Conservation (phyloP, 2,113 vertebrate species). For the Salvator merianae region DNA sequence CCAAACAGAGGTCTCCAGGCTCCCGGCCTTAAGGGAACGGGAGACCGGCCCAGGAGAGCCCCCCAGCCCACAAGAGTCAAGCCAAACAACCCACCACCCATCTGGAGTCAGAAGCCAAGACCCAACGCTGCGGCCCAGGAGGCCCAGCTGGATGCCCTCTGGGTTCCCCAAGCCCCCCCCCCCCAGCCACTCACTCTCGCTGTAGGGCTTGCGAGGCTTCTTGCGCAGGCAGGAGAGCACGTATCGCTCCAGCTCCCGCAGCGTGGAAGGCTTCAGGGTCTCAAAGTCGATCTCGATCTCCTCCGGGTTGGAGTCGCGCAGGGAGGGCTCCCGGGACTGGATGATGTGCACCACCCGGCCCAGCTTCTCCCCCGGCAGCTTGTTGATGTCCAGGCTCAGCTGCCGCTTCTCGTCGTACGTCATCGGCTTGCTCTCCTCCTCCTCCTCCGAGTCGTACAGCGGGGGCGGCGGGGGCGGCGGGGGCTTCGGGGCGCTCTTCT, state of each 20-base stretch:
- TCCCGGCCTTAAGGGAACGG: too few species aligned
- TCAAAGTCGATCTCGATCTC: constrained; percentile 96
- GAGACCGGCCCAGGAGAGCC: too few species aligned
- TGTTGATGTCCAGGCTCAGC: constrained; percentile 93
- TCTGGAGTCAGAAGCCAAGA: too few species aligned
- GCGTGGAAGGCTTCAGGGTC: constrained; percentile 90
- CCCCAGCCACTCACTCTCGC: constrained; percentile 64
- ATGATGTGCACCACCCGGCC: constrained; percentile 95
- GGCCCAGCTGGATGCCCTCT: too few species aligned
- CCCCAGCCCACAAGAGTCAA: too few species aligned
- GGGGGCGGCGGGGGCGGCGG: constrained; percentile 43
- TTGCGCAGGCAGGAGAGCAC: constrained; percentile 92
- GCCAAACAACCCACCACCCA: too few species aligned
- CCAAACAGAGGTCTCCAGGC: too few species aligned
- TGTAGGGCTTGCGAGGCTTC: constrained; percentile 90
- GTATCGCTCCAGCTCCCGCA: constrained; percentile 90
- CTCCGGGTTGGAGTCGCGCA: constrained; percentile 92
- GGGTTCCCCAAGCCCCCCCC: too few species aligned
- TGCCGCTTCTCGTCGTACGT: constrained; percentile 93
- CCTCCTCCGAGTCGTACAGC: constrained; percentile 89
- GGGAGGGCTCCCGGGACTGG: constrained; percentile 89
- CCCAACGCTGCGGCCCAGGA: too few species aligned
- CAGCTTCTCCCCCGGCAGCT: constrained; percentile 90
- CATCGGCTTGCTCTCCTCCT: constrained; percentile 91
- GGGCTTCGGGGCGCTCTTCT: constrained; percentile 62